These are phyloP conservation scores for Mesorhabditis spiculigera DNA, from an alignment of 2,888 invertebrate species.

Conservation along the genomic window DNA sequence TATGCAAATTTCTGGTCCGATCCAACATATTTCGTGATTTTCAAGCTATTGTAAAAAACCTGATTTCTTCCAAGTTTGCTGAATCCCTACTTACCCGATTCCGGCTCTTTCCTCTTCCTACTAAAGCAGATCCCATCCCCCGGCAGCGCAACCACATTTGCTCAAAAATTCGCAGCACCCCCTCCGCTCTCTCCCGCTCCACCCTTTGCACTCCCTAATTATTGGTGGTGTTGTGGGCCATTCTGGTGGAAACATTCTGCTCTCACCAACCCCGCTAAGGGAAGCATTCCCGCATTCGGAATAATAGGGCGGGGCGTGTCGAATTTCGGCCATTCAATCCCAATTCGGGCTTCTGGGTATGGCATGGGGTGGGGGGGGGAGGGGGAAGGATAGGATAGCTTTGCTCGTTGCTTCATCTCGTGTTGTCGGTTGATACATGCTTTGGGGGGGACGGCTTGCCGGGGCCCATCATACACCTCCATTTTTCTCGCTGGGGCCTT, in stretches of 20 bases:
- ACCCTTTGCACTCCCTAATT: neutral
- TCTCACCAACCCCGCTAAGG: neutral
- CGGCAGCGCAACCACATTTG: no score
- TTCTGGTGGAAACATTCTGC: neutral
- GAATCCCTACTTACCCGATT: neutral
- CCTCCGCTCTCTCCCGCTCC: neutral
- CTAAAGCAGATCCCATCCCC: no score
- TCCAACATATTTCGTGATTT: no score
- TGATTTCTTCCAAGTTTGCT: no score
- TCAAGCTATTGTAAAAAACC: no score
- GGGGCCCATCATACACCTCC: neutral
- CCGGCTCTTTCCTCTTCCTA: constrained; percentile 1
- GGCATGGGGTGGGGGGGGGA: no score
- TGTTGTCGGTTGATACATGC: no score
- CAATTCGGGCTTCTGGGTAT: no score
- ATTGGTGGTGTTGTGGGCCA: neutral
- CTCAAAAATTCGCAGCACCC: neutral
- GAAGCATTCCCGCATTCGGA: neutral
- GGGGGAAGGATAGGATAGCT: no score
- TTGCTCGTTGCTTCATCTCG: no score
- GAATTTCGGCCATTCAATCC: neutral
- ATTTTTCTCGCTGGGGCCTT: neutral
- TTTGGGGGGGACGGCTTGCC: no score
- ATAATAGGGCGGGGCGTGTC: neutral
- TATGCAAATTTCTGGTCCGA: no score